These are phyloP conservation scores for Artemia sinica DNA, from an alignment of 2,888 invertebrate species.

Conservation along the genomic window DNA sequence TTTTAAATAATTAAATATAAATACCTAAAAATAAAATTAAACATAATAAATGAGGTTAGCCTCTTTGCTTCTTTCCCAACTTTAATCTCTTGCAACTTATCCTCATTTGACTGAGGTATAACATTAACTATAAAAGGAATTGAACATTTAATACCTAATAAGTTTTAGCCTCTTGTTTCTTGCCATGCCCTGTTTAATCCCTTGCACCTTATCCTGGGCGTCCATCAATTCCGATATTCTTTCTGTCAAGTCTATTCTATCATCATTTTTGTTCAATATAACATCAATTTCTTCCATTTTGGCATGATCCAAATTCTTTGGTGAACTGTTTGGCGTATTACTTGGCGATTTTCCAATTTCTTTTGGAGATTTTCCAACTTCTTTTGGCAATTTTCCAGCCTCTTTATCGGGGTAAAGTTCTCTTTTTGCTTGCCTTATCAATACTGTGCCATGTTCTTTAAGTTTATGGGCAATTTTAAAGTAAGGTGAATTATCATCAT, in stretches of 20 bases:
- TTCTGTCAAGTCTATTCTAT: constrained; percentile 40
- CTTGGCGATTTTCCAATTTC: background rate
- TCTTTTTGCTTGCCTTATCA: background rate
- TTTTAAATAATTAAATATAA: no score
- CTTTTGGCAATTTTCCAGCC: background rate
- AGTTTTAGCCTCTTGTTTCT: constrained; percentile 42
- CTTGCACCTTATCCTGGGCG: constrained; percentile 43
- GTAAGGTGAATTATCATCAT: constrained; percentile 84
- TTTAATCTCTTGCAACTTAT: no score
- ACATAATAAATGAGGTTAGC: no score
- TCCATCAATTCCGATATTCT: constrained; percentile 41
- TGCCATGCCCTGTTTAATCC: constrained; percentile 41
- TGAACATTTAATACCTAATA: constrained; percentile 25
- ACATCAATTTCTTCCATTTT: background rate
- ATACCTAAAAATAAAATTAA: no score
- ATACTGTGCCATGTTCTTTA: constrained; percentile 46
- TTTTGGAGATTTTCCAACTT: background rate
- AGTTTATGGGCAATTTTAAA: constrained; percentile 75
- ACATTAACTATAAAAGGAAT: background rate
- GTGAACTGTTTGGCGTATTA: background rate
- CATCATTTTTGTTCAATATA: constrained; percentile 41
- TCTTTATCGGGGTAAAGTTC: background rate
- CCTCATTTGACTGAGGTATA: no score
- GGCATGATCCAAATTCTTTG: constrained; percentile 7
- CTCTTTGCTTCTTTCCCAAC: no score